A percentile compares a stretch with the other conserved stretches of the same genome.
Conservation (phyloP, 1,140 invertebrate species). For the Drosophila nikananu region DNA sequence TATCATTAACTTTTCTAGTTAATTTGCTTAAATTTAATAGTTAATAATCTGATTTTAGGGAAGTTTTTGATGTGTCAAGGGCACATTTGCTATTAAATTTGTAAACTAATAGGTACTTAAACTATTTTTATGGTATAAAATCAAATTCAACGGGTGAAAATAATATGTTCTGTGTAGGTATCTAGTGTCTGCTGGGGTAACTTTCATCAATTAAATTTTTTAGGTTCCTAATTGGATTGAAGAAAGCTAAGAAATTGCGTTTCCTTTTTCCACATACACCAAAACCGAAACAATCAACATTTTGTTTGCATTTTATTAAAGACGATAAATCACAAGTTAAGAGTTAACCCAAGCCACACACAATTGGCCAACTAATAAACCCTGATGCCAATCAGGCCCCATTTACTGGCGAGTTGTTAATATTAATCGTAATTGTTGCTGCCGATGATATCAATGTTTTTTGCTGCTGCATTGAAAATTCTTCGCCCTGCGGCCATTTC, state of each 20-base stretch:
- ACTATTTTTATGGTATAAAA: background rate
- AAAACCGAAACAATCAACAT: background rate
- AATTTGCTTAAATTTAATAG: background rate
- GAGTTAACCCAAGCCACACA: slow-evolving; percentile 6
- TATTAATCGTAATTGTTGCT: slow-evolving; percentile 44
- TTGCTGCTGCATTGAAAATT: slow-evolving; percentile 19
- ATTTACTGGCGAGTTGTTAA: slow-evolving; percentile 33
- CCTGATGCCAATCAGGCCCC: slow-evolving; percentile 18
- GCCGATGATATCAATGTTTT: slow-evolving; percentile 35
- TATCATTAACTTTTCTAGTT: background rate
- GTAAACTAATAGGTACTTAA: background rate
- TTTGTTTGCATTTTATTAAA: background rate
- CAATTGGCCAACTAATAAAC: slow-evolving; percentile 37
- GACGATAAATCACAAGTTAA: no score
- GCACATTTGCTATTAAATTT: background rate
- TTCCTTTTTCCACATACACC: background rate
- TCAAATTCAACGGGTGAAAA: background rate
- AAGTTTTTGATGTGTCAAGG: no score
- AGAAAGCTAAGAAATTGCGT: background rate
- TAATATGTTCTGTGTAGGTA: background rate
- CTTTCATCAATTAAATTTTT: slow-evolving; percentile 52
- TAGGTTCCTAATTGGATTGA: slow-evolving; percentile 44
- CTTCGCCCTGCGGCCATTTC: slow-evolving; percentile 32
- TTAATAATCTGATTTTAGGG: background rate
- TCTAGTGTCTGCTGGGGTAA: background rate